Evolutionary conservation across 2,888 invertebrate species (phyloP).

Genomic region (Heliconius ismenius): DNA sequence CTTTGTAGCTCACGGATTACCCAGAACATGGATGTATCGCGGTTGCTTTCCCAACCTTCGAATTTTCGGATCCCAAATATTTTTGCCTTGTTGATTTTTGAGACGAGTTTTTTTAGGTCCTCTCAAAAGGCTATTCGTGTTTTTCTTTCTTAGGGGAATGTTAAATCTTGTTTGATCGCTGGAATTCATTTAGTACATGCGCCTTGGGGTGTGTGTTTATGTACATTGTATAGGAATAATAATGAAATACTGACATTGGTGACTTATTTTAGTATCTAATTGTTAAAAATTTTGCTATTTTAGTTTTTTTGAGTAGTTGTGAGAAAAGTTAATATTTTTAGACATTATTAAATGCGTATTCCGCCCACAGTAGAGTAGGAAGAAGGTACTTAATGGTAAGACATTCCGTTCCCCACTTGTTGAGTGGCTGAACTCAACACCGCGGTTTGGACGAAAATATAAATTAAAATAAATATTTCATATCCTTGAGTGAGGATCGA

Average conservation of each 20-base stretch:
- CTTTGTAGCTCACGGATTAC: constrained; percentile 35
- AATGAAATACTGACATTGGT: neutral
- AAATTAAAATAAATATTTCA: no score
- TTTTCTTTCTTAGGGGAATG: constrained; percentile 21
- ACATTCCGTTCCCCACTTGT: no score
- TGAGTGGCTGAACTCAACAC: no score
- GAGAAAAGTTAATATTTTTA: neutral
- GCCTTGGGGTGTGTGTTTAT: constrained; percentile 7
- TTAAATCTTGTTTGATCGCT: constrained; percentile 14
- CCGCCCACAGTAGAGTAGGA: no score
- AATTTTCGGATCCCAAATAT: constrained; percentile 26
- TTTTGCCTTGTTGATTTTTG: constrained; percentile 33
- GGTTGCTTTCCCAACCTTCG: constrained; percentile 22
- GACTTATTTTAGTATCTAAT: no score
- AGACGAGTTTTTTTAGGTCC: constrained; percentile 31
- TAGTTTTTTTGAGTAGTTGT: neutral
- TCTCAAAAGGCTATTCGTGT: constrained; percentile 18
- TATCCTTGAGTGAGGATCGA: no score
- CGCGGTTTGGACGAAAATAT: no score
- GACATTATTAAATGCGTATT: neutral
- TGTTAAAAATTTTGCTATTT: neutral
- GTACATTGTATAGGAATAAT: neutral
- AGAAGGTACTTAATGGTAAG: no score
- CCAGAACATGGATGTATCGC: constrained; percentile 22
- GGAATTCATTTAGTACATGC: constrained; percentile 15